These are phyloP conservation scores for Tragulus kanchil DNA, from an alignment of 2,113 vertebrate species.

Conservation along the genomic window DNA sequence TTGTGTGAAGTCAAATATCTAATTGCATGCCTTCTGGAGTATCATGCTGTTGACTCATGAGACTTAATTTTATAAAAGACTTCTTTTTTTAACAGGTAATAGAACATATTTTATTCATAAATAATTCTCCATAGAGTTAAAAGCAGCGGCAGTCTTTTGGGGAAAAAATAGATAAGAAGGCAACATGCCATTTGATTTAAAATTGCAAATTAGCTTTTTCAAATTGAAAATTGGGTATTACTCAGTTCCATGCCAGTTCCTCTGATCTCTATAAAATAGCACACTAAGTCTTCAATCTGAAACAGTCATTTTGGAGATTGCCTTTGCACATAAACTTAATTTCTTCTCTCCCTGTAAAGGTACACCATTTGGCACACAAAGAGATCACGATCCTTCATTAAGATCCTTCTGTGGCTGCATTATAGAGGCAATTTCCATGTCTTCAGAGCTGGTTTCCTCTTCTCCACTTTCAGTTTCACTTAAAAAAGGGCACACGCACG, in stretches of 20 bases:
- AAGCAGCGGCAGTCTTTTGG: not conserved
- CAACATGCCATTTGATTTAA: not conserved
- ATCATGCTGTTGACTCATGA: not conserved
- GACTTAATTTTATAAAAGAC: not conserved
- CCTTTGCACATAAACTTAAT: not conserved
- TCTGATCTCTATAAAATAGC: not conserved
- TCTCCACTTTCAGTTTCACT: not conserved
- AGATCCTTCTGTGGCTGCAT: not conserved
- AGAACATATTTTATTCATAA: too few species aligned
- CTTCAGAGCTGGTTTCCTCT: not conserved
- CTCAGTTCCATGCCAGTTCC: not conserved
- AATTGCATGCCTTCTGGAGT: not conserved
- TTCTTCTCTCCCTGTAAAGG: not conserved
- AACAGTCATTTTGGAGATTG: not conserved
- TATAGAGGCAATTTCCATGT: not conserved
- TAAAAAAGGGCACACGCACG: not conserved
- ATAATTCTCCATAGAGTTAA: too few species aligned
- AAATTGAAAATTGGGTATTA: not conserved
- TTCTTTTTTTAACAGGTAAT: too few species aligned
- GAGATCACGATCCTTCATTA: too few species aligned
- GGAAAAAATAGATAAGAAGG: not conserved
- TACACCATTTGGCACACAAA: not conserved
- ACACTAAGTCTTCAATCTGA: not conserved
- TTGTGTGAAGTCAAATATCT: not conserved
- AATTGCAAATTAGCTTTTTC: not conserved